Evolutionary conservation across 2,797 vertebrate genomes (phyloP).

Genomic region (Pteropus rufus): DNA sequence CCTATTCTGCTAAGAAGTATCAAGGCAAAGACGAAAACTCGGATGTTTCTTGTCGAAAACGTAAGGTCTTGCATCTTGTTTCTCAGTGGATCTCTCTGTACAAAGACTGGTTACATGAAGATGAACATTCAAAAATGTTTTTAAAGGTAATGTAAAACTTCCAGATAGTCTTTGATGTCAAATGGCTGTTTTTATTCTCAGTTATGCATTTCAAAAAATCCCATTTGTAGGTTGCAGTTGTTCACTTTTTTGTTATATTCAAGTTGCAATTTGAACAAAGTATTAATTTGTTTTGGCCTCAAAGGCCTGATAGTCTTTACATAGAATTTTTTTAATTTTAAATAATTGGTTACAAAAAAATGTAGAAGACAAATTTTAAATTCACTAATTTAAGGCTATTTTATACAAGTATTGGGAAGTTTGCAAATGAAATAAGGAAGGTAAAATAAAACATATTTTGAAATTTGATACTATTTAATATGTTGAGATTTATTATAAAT

Average conservation of each 20-base stretch:
- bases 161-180: not conserved
- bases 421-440: conserved; percentile 19
- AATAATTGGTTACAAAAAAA: not conserved
- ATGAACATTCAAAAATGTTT: conserved; percentile 94
- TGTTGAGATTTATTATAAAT: not conserved
- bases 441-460: not conserved
- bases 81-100: conserved; percentile 94
- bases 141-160: conserved; percentile 88
- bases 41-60: conserved; percentile 91
- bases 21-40: conserved; percentile 90
- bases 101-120: conserved; percentile 92
- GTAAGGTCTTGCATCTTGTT: conserved; percentile 94
- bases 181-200: not conserved
- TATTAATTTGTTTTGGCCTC: not conserved
- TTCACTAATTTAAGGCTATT: conserved; percentile 1
- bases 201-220: not conserved
- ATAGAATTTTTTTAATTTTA: not conserved
- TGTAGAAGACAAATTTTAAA: not conserved
- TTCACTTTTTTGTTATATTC: not conserved
- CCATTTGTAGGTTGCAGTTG: not conserved
- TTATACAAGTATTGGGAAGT: conserved; percentile 13
- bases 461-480: not conserved
- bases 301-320: not conserved
- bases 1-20: conserved; percentile 93
- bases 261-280: not conserved